Percentiles rank a stretch among this genome's conserved stretches.
Evolutionary conservation across 2,797 vertebrate genomes (phyloP).

Genomic region (Spinibarbus caldwelli): DNA sequence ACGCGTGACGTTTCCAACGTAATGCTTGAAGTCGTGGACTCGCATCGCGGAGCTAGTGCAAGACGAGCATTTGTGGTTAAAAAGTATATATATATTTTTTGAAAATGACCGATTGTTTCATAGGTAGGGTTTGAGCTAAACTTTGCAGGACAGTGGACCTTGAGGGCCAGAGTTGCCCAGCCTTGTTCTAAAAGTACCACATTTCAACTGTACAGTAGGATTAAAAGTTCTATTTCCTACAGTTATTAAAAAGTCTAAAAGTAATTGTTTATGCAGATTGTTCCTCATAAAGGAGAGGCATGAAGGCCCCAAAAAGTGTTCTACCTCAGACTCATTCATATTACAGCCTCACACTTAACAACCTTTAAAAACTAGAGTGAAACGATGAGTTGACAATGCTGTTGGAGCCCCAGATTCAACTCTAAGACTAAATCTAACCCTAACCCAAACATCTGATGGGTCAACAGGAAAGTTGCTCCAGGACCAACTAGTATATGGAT

Average conservation of each 20-base stretch:
- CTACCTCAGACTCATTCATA: slow-evolving; percentile 30
- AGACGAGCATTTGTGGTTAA: too few relatives aligned
- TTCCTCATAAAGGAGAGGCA: slow-evolving; percentile 47
- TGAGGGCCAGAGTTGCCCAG: background rate
- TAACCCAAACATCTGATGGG: background rate
- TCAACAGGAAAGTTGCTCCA: background rate
- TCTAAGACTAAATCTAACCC: background rate
- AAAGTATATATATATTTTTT: too few relatives aligned
- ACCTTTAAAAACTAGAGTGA: background rate
- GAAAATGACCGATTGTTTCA: too few relatives aligned
- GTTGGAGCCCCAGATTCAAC: background rate
- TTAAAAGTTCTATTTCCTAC: background rate
- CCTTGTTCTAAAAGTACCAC: background rate
- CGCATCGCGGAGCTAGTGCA: too few relatives aligned
- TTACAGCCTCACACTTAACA: slow-evolving; percentile 7
- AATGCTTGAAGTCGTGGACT: too few relatives aligned
- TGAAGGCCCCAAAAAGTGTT: slow-evolving; percentile 66
- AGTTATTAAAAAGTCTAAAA: background rate
- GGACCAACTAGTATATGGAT: background rate
- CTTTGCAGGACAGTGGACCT: background rate
- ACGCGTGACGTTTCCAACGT: too few relatives aligned
- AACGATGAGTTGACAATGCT: background rate
- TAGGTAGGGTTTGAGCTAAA: background rate
- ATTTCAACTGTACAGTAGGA: background rate
- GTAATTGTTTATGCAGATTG: slow-evolving; percentile 20